phyloP scores from a whole-genome alignment of 2,797 vertebrate species.

The Pipistrellus kuhlii region DNA sequence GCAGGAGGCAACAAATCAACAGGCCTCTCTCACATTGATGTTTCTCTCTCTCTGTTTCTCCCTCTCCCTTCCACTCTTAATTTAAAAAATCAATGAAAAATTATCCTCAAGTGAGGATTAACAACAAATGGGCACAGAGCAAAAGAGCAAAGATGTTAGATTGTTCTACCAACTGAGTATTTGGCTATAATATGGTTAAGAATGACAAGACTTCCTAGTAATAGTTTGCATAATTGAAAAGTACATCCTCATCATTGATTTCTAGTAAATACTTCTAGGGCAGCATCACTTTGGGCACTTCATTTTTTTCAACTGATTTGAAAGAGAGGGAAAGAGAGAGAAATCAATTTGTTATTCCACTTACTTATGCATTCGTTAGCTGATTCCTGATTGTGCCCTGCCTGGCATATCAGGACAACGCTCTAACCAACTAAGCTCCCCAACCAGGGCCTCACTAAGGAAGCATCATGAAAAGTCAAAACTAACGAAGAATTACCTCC shows the following conservation, averaged over 20 bases:
- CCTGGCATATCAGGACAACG: not conserved
- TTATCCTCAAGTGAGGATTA: not conserved
- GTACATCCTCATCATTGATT: not conserved
- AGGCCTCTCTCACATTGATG: not conserved
- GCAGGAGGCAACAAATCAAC: not conserved
- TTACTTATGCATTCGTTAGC: not conserved
- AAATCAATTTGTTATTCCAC: not conserved
- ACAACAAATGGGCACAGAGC: not conserved
- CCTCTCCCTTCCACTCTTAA: not conserved
- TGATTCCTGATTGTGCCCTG: not conserved
- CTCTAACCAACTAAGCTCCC: not conserved
- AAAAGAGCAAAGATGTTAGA: not conserved
- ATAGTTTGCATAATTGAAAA: not conserved
- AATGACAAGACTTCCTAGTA: not conserved
- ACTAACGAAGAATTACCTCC: slow-evolving; percentile 90
- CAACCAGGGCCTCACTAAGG: not conserved
- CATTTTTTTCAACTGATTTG: not conserved
- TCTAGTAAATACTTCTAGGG: not conserved
- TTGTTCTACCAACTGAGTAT: not conserved
- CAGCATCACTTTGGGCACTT: not conserved
- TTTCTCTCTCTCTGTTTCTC: not conserved
- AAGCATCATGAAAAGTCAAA: not conserved
- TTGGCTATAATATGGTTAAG: not conserved
- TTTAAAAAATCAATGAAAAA: not conserved
- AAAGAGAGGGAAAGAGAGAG: not conserved